Evolutionary conservation across 2,888 invertebrate species (phyloP).

Genomic region (Torymus aiolomorphi): DNA sequence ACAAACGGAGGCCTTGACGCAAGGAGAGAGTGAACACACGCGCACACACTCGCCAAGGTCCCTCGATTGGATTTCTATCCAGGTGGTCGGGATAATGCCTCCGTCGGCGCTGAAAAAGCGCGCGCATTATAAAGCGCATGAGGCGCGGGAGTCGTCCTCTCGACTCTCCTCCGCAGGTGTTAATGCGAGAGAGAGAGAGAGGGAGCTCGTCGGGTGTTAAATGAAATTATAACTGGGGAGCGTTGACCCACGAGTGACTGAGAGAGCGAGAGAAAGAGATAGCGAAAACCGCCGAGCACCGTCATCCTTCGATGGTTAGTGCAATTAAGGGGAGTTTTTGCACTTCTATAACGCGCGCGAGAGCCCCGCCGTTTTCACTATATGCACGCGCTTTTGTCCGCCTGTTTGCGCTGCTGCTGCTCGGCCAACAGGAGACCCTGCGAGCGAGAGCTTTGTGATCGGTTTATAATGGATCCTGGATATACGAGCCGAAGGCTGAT

Average conservation of each 20-base stretch:
- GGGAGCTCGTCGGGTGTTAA: conserved; percentile 20
- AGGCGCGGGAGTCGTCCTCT: not conserved
- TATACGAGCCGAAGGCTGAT: conserved; percentile 8
- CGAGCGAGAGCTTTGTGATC: conserved; percentile 8
- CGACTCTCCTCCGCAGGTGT: conserved; percentile 20
- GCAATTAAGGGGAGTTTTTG: conserved; percentile 44
- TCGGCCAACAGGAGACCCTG: not conserved
- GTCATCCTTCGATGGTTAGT: conserved; percentile 25
- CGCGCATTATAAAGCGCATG: conserved; percentile 14
- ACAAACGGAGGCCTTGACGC: conserved; percentile 33
- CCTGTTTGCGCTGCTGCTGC: not conserved
- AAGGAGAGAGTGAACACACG: conserved; percentile 26
- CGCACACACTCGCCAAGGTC: conserved; percentile 23
- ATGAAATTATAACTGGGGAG: conserved; percentile 48
- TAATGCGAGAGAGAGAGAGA: conserved; percentile 10
- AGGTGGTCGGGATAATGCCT: conserved; percentile 60
- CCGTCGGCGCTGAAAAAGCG: not conserved
- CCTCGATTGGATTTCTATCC: conserved; percentile 58
- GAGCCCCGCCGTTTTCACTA: not conserved
- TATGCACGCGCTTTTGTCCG: not conserved
- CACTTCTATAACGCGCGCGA: not conserved
- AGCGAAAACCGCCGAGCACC: not conserved
- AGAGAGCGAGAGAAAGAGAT: no score
- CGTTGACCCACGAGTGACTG: conserved; percentile 1
- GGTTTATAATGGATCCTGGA: conserved; percentile 35